phyloP scores from a whole-genome alignment of 2,797 vertebrate species.

The Carcharodon carcharias region DNA sequence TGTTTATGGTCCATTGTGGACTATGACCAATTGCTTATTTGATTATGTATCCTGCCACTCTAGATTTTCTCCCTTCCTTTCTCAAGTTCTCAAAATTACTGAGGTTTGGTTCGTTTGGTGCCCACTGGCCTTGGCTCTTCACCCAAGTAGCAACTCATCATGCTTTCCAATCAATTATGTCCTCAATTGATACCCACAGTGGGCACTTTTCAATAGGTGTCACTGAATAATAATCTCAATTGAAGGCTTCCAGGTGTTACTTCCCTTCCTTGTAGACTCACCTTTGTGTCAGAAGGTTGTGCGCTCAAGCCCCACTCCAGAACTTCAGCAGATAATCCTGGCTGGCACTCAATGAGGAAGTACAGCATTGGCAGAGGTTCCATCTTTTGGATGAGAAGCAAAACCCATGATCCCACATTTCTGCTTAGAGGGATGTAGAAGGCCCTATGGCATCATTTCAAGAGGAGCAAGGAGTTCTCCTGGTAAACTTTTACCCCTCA shows the following conservation, averaged over 20 bases:
- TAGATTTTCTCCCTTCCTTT: not conserved
- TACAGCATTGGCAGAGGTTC: not conserved
- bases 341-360: not conserved
- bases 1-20: too few relatives aligned
- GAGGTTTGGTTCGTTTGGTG: not conserved
- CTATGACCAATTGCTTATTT: not conserved
- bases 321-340: not conserved
- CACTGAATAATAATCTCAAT: not conserved
- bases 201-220: not conserved
- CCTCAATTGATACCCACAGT: too few relatives aligned
- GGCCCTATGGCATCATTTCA: not conserved
- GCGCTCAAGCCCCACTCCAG: not conserved
- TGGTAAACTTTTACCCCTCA: not conserved
- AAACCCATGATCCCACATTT: not conserved
- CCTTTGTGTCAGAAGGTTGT: not conserved
- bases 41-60: not conserved
- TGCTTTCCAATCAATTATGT: not conserved
- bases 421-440: not conserved
- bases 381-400: not conserved
- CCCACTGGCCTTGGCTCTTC: not conserved
- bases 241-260: not conserved
- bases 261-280: not conserved
- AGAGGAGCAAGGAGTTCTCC: not conserved
- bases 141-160: not conserved
- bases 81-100: not conserved